Base-by-base conservation (phyloP, 2,113 vertebrate species). In the Muntiacus muntjak region DNA sequence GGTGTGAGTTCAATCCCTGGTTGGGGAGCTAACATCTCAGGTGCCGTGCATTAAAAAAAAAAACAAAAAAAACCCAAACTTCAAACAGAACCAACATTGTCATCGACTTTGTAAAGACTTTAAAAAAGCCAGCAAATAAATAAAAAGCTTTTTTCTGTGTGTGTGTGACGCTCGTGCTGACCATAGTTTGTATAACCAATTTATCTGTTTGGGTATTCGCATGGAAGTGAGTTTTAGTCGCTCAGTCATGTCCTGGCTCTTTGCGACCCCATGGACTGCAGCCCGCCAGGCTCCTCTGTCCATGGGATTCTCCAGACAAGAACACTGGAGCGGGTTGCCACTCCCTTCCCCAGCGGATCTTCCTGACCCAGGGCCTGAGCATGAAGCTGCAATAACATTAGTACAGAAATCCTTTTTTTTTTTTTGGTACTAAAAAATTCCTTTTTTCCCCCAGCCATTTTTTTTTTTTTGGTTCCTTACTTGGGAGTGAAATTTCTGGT, bases 341-440 rank as follows among this genome's bases (percentile, higher is more conserved):
- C 0, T 9, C 7, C 17, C 17, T 71, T 19, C 64, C 11, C n/a
- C 64, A 71, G 64, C 9, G 17, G n/a, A 11, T 23, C 64, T 23
- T 71, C 64, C n/a, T 2, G 4, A 60, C 57, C 57, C 57, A 28
- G 11, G 23, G 57, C 12, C 2, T 60, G 64, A 71, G 14, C 26
- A 14, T 6, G 30, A 54, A 52, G 10, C 6, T 2, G 16, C 4
- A 5, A n/a, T 25, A 43, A 7, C 2, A 1, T 23, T 2, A 1
- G 5, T 1, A 21, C 1, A 16, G 3, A 12, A 3, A 3, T 13
- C 36, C 30, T 21, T 6, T 28, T 52, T 21, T 26, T 19, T 12
- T 21, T n/a, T 58, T 26, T 54, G 16, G 23, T 26, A 58, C 9
- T 58, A 58, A 58, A 67, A 71, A 40, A 17, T 57, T 3, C 2